phyloP scores from a whole-genome alignment of 2,113 vertebrate species.

The Perca schrenkii region DNA sequence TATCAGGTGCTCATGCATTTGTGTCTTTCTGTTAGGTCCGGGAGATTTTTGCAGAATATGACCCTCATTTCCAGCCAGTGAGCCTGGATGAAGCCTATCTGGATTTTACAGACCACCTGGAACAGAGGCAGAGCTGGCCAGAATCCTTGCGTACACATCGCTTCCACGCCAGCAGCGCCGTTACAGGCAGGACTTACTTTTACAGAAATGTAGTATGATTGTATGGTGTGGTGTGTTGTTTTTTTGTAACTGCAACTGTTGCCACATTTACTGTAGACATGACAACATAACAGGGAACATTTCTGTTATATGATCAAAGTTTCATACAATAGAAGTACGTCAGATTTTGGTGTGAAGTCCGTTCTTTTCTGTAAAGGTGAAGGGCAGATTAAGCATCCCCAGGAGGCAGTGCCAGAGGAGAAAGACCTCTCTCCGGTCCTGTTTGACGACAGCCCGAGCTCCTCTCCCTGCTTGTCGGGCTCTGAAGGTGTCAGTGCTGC shows the following conservation, averaged over 20 bases:
- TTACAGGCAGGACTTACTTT: constrained; percentile 59
- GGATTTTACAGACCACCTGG: constrained; percentile 94
- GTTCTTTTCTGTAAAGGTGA: constrained; percentile 39
- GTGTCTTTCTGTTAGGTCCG: constrained; percentile 85
- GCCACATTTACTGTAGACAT: neutral
- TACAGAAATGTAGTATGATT: neutral
- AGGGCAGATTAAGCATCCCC: constrained; percentile 1
- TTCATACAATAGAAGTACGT: neutral
- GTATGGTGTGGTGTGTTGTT: neutral
- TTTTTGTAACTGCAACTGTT: neutral
- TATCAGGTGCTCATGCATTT: constrained; percentile 19
- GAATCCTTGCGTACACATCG: constrained; percentile 87
- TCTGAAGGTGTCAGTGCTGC: constrained; percentile 57
- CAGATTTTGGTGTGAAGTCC: neutral
- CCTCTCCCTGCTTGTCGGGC: constrained; percentile 55
- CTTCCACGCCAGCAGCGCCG: constrained; percentile 50
- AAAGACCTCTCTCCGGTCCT: constrained; percentile 87
- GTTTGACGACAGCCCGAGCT: constrained; percentile 88
- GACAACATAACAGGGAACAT: neutral
- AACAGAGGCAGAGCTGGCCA: constrained; percentile 89
- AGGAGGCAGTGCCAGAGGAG: constrained; percentile 27
- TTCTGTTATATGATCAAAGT: neutral
- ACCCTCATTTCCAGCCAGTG: constrained; percentile 91
- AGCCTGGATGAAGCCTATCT: constrained; percentile 98
- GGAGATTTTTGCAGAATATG: constrained; percentile 93